Conservation (phyloP, 2,113 vertebrate species). For the Chamaetylas fuelleborni region DNA sequence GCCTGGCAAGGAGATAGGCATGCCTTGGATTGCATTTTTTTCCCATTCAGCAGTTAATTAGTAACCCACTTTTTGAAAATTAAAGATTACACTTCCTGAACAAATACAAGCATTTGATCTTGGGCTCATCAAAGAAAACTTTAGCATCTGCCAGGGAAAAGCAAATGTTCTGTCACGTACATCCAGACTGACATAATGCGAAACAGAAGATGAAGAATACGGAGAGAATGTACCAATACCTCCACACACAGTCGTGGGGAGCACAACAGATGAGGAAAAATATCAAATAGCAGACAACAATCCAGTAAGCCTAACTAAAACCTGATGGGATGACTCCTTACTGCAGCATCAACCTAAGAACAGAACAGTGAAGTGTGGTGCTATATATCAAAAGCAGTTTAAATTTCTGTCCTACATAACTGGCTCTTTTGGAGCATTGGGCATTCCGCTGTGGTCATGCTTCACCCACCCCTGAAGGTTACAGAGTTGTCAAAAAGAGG, state of each 20-base stretch:
- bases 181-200: constrained; percentile 21
- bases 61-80: constrained; percentile 45
- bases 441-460: neutral
- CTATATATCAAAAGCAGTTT: neutral
- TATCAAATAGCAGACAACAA: neutral
- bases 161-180: constrained; percentile 50
- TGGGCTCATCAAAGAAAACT: constrained; percentile 28
- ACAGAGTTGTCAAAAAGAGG: neutral
- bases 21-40: constrained; percentile 14
- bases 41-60: constrained; percentile 28
- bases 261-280: neutral
- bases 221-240: neutral
- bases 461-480: neutral
- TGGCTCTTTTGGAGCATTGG: neutral
- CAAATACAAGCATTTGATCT: constrained; percentile 45
- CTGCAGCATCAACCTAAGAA: neutral
- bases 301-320: constrained; percentile 1
- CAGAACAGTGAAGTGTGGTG: neutral
- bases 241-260: neutral
- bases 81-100: constrained; percentile 44
- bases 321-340: neutral
- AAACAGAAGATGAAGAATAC: constrained; percentile 53
- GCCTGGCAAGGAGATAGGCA: neutral
- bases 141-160: constrained; percentile 50
- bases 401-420: neutral